Evolutionary conservation across 2,888 invertebrate genomes (phyloP).

Genomic region (Plagodis dolabraria): DNA sequence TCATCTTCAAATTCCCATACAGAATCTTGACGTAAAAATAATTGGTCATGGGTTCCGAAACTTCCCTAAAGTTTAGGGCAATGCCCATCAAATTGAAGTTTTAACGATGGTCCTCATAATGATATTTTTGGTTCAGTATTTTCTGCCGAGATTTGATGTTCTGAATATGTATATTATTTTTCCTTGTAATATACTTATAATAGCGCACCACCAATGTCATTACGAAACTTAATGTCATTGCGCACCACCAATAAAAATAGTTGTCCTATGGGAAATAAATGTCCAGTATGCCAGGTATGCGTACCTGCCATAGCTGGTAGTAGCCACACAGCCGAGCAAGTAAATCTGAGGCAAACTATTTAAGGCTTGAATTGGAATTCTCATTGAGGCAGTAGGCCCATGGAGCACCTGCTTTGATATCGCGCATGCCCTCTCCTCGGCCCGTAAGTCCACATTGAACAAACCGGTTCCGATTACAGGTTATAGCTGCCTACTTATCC

Average conservation of each 20-base stretch:
- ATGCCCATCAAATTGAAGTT: conserved; percentile 34
- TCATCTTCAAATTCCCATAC: conserved; percentile 64
- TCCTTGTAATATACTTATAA: not conserved
- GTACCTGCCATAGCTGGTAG: conserved; percentile 23
- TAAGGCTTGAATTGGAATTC: conserved; percentile 75
- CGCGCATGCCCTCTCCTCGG: conserved; percentile 78
- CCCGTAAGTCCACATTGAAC: conserved; percentile 78
- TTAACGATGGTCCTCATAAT: conserved; percentile 38
- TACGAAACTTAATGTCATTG: no score
- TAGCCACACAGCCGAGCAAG: conserved; percentile 43
- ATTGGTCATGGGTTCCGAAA: conserved; percentile 48
- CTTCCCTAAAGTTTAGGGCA: conserved; percentile 39
- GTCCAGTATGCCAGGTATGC: conserved; percentile 8
- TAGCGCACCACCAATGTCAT: not conserved
- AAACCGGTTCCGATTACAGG: conserved; percentile 84
- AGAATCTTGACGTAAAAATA: conserved; percentile 64
- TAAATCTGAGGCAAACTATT: conserved; percentile 69
- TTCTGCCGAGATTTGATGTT: conserved; percentile 12
- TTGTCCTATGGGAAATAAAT: conserved; percentile 1
- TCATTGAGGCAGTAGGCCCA: conserved; percentile 79
- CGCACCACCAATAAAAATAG: no score
- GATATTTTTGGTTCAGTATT: conserved; percentile 32
- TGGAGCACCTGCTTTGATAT: conserved; percentile 82
- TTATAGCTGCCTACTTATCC: conserved; percentile 80
- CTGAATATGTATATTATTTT: not conserved